Percentiles rank a stretch among this genome's conserved stretches.
Evolutionary conservation across 2,888 invertebrate genomes (phyloP).

Genomic region (Hydrotaea diabolus): DNA sequence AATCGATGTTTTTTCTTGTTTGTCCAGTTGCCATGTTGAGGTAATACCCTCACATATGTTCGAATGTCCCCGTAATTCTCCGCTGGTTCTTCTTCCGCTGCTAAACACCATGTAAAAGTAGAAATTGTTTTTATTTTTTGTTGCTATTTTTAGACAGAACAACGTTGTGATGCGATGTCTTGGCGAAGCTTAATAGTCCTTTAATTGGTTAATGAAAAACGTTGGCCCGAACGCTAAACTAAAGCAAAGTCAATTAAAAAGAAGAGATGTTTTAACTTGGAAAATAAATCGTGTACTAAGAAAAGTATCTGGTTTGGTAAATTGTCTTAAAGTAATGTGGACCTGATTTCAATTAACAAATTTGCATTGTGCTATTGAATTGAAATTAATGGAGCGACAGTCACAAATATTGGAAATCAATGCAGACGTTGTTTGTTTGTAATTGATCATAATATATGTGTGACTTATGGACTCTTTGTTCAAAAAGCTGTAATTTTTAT

Average conservation of each 20-base stretch:
- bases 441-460: too few relatives aligned
- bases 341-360: too few relatives aligned
- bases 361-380: too few relatives aligned
- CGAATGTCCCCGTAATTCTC: background rate
- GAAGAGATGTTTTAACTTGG: background rate
- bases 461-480: too few relatives aligned
- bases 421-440: too few relatives aligned
- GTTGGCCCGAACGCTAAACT: background rate
- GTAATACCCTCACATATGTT: conserved; percentile 27
- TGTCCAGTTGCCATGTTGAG: conserved; percentile 57
- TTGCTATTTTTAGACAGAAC: conserved; percentile 62
- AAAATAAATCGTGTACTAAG: background rate
- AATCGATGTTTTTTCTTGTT: conserved; percentile 58
- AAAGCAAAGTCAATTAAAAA: background rate
- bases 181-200: conserved; percentile 51
- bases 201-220: conserved; percentile 56
- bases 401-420: too few relatives aligned
- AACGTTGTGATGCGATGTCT: conserved; percentile 33
- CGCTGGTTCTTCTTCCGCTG: background rate
- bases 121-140: conserved; percentile 27
- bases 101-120: conserved; percentile 53
- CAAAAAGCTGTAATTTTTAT: too few relatives aligned
- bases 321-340: too few relatives aligned
- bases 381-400: too few relatives aligned
- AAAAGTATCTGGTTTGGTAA: background rate